Percentiles rank a stretch among this genome's conserved stretches.
Conservation (phyloP, 2,113 vertebrate genomes). For the Python bivittatus region DNA sequence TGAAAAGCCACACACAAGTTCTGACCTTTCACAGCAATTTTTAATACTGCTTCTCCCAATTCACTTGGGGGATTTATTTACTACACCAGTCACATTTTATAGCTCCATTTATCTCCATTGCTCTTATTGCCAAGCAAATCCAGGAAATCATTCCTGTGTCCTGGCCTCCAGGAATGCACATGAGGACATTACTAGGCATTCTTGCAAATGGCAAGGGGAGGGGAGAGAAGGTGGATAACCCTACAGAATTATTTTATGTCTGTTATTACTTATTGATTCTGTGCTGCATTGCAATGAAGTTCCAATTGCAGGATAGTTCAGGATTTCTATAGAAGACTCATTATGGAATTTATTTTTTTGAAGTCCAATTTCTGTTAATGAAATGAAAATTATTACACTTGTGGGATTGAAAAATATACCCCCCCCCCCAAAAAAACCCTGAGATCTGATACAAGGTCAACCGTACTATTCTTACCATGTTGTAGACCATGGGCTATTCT, state of each 20-base stretch:
- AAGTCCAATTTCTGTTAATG: background rate
- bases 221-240: too few species aligned
- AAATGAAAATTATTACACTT: background rate
- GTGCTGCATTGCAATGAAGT: background rate
- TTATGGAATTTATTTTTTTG: background rate
- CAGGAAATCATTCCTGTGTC: background rate
- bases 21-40: background rate
- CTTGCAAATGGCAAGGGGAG: background rate
- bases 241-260: background rate
- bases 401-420: background rate
- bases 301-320: too few species aligned
- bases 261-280: background rate
- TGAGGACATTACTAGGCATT: background rate
- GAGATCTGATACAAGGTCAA: background rate
- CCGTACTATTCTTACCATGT: background rate
- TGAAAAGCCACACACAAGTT: background rate
- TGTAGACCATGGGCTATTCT: background rate
- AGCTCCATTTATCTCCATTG: rapidly evolving
- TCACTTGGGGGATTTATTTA: background rate
- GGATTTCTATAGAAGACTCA: background rate
- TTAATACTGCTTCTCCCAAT: background rate
- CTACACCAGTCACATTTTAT: background rate
- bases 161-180: background rate
- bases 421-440: background rate
- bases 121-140: background rate